These are phyloP conservation scores for Pteropus alecto DNA, from an alignment of 2,113 vertebrate genomes.

Conservation along the genomic window DNA sequence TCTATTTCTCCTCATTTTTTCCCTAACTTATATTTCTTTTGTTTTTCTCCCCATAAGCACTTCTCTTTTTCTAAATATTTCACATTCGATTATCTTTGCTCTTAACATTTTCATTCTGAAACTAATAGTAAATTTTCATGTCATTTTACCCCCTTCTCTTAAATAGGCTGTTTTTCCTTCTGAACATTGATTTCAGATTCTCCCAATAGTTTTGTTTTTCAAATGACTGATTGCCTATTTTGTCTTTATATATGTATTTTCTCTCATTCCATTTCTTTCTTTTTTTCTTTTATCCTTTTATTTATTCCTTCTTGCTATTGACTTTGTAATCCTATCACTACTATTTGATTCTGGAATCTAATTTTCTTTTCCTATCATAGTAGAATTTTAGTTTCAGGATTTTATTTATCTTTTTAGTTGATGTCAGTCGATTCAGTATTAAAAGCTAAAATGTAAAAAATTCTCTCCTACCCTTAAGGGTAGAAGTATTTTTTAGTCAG, in stretches of 20 bases:
- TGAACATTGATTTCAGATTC: neutral
- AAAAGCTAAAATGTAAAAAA: neutral
- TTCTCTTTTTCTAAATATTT: neutral
- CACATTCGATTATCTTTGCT: neutral
- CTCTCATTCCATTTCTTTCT: neutral
- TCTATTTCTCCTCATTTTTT: neutral
- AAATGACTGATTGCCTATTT: neutral
- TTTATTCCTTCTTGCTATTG: neutral
- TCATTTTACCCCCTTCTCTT: neutral
- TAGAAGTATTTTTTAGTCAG: neutral
- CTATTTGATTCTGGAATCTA: neutral
- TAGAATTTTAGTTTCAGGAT: slow-evolving; percentile 26
- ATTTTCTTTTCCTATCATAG: neutral
- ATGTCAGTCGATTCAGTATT: neutral
- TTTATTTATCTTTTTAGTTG: slow-evolving; percentile 18
- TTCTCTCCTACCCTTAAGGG: neutral
- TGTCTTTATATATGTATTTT: neutral
- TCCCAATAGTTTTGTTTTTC: neutral
- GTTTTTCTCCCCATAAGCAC: neutral
- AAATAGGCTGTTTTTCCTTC: neutral
- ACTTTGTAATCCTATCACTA: neutral
- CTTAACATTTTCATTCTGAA: slow-evolving; percentile 7
- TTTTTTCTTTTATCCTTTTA: neutral
- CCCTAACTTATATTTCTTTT: neutral
- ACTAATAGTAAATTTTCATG: neutral